phyloP scores from a whole-genome alignment of 2,888 invertebrate species.

The Drosophila sordidula region DNA sequence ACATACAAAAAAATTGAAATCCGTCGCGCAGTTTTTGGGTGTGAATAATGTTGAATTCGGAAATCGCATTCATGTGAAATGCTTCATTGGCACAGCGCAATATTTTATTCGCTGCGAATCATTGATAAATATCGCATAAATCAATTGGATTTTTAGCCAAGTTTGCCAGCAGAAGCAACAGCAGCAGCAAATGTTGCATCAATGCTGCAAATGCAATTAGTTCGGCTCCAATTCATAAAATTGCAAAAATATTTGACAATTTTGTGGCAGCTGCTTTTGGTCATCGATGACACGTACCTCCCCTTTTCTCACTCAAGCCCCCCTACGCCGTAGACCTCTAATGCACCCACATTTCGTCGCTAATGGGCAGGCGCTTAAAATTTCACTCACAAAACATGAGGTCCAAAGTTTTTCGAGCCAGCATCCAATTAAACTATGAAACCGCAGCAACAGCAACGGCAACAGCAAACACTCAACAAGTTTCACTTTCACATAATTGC shows the following conservation, averaged over 20 bases:
- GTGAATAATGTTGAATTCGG: constrained; percentile 43
- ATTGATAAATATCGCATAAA: constrained; percentile 70
- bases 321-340: neutral
- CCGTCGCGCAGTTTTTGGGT: constrained; percentile 24
- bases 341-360: constrained; percentile 15
- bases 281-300: constrained; percentile 11
- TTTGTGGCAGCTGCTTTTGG: constrained; percentile 63
- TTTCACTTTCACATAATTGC: constrained; percentile 81
- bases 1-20: constrained; percentile 34
- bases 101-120: constrained; percentile 37
- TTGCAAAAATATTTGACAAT: constrained; percentile 56
- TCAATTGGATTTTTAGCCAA: constrained; percentile 53
- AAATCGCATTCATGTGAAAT: constrained; percentile 41
- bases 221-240: constrained; percentile 76
- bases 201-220: constrained; percentile 75
- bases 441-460: constrained; percentile 23
- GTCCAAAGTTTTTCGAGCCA: constrained; percentile 23
- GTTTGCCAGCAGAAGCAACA: constrained; percentile 20
- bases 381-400: constrained; percentile 44
- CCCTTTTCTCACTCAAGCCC: neutral
- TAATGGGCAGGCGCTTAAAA: constrained; percentile 40
- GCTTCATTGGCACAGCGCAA: constrained; percentile 50
- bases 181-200: constrained; percentile 57
- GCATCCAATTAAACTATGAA: constrained; percentile 51
- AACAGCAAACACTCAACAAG: constrained; percentile 33